phyloP scores from a whole-genome alignment of 2,888 invertebrate species.

The Cryptocheilus praepositus region DNA sequence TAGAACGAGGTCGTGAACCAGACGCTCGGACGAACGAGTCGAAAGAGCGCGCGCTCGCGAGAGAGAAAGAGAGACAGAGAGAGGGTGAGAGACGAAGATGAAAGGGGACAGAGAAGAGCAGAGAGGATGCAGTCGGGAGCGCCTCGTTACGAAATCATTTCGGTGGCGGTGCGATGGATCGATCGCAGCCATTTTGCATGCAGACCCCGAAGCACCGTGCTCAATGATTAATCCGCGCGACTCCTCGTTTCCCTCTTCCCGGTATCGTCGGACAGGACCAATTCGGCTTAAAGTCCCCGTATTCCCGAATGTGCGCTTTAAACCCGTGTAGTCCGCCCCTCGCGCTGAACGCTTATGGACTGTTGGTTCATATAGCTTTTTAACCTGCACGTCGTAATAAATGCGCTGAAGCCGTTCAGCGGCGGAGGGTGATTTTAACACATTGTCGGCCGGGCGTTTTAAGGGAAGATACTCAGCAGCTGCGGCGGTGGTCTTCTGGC shows the following conservation, averaged over 20 bases:
- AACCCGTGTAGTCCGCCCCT: not conserved
- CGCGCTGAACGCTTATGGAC: not conserved
- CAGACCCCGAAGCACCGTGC: conserved; percentile 36
- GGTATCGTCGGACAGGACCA: conserved; percentile 29
- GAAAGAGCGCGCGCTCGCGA: conserved; percentile 17
- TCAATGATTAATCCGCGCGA: conserved; percentile 49
- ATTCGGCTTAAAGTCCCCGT: conserved; percentile 17
- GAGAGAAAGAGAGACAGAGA: conserved; percentile 10
- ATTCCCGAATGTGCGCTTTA: not conserved
- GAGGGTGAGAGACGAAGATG: not conserved
- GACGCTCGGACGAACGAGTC: conserved; percentile 50
- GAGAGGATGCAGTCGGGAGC: conserved; percentile 18
- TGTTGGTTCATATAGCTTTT: too few relatives aligned
- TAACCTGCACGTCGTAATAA: too few relatives aligned
- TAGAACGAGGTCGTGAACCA: conserved; percentile 65
- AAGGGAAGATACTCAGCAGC: too few relatives aligned
- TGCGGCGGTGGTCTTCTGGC: too few relatives aligned
- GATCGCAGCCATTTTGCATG: conserved; percentile 53
- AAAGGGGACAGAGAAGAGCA: conserved; percentile 3
- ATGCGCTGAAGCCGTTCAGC: too few relatives aligned
- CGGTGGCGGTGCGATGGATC: conserved; percentile 48
- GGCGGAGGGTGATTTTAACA: too few relatives aligned
- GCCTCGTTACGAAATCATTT: conserved; percentile 55
- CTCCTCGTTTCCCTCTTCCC: conserved; percentile 26
- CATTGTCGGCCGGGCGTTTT: too few relatives aligned